A percentile compares a stretch with the other conserved stretches of the same genome.
These are phyloP conservation scores for Dynastes hyllus DNA, from an alignment of 2,888 invertebrate genomes.

Conservation along the genomic window DNA sequence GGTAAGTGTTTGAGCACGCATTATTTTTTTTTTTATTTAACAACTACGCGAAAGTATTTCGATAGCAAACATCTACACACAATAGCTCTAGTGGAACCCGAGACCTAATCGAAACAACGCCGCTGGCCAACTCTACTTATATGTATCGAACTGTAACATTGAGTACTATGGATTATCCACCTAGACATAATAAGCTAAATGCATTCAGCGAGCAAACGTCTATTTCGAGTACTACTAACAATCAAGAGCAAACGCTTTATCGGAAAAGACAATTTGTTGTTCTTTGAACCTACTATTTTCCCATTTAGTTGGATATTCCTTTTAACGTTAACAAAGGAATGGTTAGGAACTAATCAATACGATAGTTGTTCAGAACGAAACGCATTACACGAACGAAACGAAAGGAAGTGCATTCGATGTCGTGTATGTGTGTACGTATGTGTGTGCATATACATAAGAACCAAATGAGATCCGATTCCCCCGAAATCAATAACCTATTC, in stretches of 20 bases:
- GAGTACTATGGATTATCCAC: too few species aligned
- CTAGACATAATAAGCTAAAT: too few species aligned
- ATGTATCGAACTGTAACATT: too few species aligned
- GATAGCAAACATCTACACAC: too few species aligned
- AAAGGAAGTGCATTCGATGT: background rate
- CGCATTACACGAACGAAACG: background rate
- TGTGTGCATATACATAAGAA: background rate
- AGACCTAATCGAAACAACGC: too few species aligned
- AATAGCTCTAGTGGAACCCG: too few species aligned
- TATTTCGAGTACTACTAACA: background rate
- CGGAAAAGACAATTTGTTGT: background rate
- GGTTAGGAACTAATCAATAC: background rate
- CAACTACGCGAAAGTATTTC: too few species aligned
- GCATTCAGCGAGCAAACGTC: too few species aligned
- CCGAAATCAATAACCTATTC: slow-evolving; percentile 39
- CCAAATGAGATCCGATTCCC: slow-evolving; percentile 31
- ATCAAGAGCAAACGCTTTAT: background rate
- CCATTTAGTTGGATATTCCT: background rate
- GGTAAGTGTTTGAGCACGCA: too few species aligned
- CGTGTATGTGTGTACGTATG: background rate
- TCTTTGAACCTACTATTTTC: background rate
- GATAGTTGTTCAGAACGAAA: background rate
- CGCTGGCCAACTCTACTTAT: too few species aligned
- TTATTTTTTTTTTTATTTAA: too few species aligned
- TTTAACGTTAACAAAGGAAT: slow-evolving; percentile 2